These are phyloP conservation scores for Pseudopodoces humilis DNA, from an alignment of 2,113 vertebrate genomes.

Conservation along the genomic window DNA sequence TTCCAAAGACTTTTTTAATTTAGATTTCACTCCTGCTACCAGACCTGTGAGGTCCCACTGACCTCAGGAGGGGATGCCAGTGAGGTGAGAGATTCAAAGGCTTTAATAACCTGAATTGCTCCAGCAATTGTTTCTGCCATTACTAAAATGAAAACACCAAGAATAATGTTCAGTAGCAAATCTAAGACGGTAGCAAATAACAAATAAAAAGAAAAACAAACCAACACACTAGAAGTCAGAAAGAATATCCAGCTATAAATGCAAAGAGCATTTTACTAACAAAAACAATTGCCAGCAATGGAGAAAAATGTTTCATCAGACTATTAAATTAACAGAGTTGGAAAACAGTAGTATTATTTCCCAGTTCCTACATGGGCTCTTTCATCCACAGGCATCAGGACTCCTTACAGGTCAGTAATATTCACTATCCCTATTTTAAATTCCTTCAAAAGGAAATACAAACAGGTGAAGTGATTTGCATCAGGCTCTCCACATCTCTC, in stretches of 20 bases:
- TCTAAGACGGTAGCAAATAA: background rate
- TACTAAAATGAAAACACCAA: background rate
- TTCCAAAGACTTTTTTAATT: background rate
- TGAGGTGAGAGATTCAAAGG: background rate
- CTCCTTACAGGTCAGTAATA: background rate
- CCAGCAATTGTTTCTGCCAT: background rate
- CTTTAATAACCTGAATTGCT: background rate
- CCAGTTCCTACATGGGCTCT: background rate
- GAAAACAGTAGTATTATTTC: background rate
- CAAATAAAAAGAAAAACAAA: background rate
- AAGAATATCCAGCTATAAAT: slow-evolving; percentile 12
- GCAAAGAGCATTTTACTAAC: slow-evolving; percentile 34
- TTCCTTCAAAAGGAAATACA: background rate
- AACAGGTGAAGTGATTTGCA: background rate
- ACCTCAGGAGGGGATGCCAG: background rate
- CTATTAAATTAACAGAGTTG: background rate
- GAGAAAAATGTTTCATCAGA: slow-evolving; percentile 34
- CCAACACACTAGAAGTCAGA: background rate
- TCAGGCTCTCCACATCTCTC: background rate
- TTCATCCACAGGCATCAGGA: background rate
- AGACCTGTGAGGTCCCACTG: background rate
- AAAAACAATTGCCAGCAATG: slow-evolving; percentile 10
- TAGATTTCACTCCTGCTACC: background rate
- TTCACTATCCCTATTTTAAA: background rate
- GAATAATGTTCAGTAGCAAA: background rate